Percentiles rank a stretch among this genome's conserved stretches.
phyloP scores from a whole-genome alignment of 2,888 invertebrate genomes.

The Cistogaster globosa region DNA sequence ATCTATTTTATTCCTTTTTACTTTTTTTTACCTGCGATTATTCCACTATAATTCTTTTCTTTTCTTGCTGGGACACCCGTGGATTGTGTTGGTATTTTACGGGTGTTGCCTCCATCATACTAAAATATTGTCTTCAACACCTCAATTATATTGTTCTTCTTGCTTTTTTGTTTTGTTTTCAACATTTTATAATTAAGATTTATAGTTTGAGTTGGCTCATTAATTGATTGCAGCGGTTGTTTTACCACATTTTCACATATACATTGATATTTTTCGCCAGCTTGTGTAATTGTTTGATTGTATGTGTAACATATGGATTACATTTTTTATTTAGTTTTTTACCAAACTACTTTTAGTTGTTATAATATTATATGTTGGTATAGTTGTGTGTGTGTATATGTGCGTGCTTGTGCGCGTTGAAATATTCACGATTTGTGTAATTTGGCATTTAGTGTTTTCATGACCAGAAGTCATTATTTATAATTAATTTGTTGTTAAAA shows the following conservation, averaged over 20 bases:
- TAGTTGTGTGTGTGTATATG: neutral
- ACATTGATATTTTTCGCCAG: neutral
- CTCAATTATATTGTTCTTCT: neutral
- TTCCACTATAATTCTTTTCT: too few species aligned
- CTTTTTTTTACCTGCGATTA: too few species aligned
- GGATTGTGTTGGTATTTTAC: too few species aligned
- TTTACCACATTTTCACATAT: slow-evolving; percentile 3
- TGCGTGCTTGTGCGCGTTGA: too few species aligned
- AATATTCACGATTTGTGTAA: neutral
- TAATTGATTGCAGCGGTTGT: slow-evolving; percentile 50
- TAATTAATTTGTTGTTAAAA: slow-evolving; percentile 53
- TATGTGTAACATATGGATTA: neutral
- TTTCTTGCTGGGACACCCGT: neutral
- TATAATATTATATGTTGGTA: neutral
- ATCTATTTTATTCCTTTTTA: too few species aligned
- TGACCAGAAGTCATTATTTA: slow-evolving; percentile 49
- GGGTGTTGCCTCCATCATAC: too few species aligned
- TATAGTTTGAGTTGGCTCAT: slow-evolving; percentile 43
- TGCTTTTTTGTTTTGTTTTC: slow-evolving; percentile 11
- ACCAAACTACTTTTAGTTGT: too few species aligned
- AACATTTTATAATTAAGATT: slow-evolving; percentile 34
- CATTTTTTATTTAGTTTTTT: neutral
- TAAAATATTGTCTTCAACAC: too few species aligned
- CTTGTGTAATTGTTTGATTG: neutral
- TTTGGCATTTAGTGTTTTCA: slow-evolving; percentile 21